Evolutionary conservation across 2,113 vertebrate species (phyloP), one percentile per base, ranked within the genome.

Genomic region (Cyanoderma ruficeps): DNA sequence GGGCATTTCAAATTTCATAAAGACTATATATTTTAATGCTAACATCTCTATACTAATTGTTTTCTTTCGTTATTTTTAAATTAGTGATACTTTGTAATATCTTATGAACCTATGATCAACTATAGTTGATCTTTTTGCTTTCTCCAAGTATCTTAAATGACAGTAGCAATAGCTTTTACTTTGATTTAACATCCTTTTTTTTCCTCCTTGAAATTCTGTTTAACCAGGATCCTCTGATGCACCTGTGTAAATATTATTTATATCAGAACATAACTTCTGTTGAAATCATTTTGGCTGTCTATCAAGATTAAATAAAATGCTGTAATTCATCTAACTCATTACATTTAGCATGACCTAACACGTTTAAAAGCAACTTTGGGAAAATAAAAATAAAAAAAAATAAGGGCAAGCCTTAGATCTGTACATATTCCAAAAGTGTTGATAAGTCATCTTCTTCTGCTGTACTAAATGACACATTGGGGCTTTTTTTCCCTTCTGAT

Each of bases 381-480:
- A 25, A 42, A 31, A 19, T 60, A 39, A 39, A 55, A n/a, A 8
- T 13, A 35, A 50, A 31, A 31, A 31, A 20, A 71, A n/a, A 41
- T 41, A n/a, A 59, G 56, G 23, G 25, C 64, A 87, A 44, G 39
- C 23, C 75, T 74, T 56, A 46, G 70, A 86, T 82, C 71, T 70
- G 1, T 68, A n/a, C 31, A 7, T 71, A 81, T 77, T 63, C 68
- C 49, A 41, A 37, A 83, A 64, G 69, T 20, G 35, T 81, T 93
- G 63, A 15, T 77, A 89, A 91, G 5, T 55, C 46, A 49, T 67
- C 68, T 30, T 93, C 91, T 80, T 74, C 31, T 83, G 33, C 68
- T 71, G 17, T 44, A 13, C 76, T 92, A 86, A 90, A 63, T 90
- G 92, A 89, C 87, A 93, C 68, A 89, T 57, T 90, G 47, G 64